A percentile compares a stretch with the other conserved stretches of the same genome.
phyloP scores from a whole-genome alignment of 2,888 invertebrate species.

The Apamea crenata region DNA sequence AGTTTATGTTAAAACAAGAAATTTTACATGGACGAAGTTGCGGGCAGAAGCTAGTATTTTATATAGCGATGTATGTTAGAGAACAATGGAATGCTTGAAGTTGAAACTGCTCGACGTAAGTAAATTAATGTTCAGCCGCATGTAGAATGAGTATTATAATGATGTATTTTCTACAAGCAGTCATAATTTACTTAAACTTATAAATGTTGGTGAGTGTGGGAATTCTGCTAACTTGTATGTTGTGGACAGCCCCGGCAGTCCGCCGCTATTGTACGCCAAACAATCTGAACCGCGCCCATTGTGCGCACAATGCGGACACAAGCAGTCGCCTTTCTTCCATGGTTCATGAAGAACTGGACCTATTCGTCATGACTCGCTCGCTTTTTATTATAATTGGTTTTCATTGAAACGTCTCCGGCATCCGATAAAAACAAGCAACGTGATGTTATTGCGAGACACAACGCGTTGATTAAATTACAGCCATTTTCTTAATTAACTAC shows the following conservation, averaged over 20 bases:
- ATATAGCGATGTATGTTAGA: not conserved
- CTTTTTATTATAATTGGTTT: slow-evolving; percentile 41
- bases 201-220: not conserved
- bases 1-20: not conserved
- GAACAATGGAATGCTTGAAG: not conserved
- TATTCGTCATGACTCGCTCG: slow-evolving; percentile 2
- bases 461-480: slow-evolving; percentile 21
- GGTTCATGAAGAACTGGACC: not conserved
- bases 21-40: not conserved
- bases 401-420: not conserved
- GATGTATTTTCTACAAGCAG: not conserved
- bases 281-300: slow-evolving; percentile 24
- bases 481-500: slow-evolving; percentile 31
- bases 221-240: not conserved
- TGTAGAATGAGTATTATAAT: not conserved
- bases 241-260: not conserved
- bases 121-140: not conserved
- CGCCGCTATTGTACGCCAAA: slow-evolving; percentile 21
- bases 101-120: not conserved
- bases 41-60: not conserved
- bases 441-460: slow-evolving; percentile 12
- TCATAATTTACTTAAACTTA: not conserved
- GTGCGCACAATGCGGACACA: not conserved
- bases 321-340: not conserved
- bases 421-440: slow-evolving; percentile 4